These are phyloP conservation scores for Miniopterus natalensis DNA, from an alignment of 2,113 vertebrate genomes.

Conservation along the genomic window DNA sequence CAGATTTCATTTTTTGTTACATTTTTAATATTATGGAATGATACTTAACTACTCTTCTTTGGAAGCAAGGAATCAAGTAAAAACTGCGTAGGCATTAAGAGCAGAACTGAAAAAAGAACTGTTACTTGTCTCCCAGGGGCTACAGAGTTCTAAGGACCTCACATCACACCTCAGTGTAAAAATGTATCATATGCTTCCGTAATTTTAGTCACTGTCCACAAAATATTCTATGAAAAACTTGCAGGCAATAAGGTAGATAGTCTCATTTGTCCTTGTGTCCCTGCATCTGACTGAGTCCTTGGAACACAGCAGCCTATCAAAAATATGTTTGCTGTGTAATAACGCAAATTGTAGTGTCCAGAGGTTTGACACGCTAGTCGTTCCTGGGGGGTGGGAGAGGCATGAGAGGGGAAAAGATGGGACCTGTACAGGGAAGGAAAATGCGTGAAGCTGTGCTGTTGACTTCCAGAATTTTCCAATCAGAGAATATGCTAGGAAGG, in stretches of 20 bases:
- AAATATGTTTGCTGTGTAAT: background rate
- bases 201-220: background rate
- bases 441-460: background rate
- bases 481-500: background rate
- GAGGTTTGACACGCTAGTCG: background rate
- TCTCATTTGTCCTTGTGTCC: background rate
- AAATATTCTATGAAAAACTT: background rate
- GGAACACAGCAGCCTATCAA: background rate
- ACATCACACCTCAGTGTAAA: background rate
- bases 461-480: background rate
- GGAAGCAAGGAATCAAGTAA: background rate
- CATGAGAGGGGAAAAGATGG: background rate
- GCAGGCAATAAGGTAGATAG: background rate
- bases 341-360: background rate
- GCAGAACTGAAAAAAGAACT: background rate
- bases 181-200: background rate
- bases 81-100: background rate
- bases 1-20: background rate
- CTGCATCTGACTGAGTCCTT: background rate
- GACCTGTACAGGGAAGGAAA: rapidly evolving
- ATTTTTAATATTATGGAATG: background rate
- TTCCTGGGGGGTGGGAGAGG: rapidly evolving
- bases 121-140: background rate
- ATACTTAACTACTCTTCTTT: background rate
- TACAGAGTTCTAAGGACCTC: background rate